phyloP scores from a whole-genome alignment of 1,140 invertebrate genomes.

The Bacillus rossius region DNA sequence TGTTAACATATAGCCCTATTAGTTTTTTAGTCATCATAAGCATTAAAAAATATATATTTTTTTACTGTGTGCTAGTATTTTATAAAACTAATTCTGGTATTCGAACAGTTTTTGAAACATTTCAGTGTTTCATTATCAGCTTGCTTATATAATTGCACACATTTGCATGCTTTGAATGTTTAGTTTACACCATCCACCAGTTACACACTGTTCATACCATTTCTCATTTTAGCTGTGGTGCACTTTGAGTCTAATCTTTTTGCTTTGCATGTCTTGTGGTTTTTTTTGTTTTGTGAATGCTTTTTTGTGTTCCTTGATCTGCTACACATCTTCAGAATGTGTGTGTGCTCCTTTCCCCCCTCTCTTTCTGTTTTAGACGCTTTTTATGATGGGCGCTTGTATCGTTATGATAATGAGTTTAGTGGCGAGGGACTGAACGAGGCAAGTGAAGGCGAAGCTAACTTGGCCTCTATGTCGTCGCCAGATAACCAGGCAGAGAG shows the following conservation, averaged over 20 bases:
- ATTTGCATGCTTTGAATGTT: too few relatives aligned
- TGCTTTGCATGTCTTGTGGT: conserved; percentile 8
- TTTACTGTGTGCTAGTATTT: too few relatives aligned
- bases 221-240: too few relatives aligned
- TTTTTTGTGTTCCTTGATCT: conserved; percentile 14
- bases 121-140: too few relatives aligned
- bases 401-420: conserved; percentile 37
- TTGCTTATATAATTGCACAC: too few relatives aligned
- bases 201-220: too few relatives aligned
- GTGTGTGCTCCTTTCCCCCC: conserved; percentile 16
- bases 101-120: too few relatives aligned
- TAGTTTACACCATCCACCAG: too few relatives aligned
- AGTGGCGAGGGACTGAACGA: conserved; percentile 22
- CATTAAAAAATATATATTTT: too few relatives aligned
- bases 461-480: conserved; percentile 24
- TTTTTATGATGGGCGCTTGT: conserved; percentile 40
- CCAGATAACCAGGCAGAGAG: conserved; percentile 16
- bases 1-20: too few relatives aligned
- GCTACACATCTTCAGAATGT: conserved; percentile 21
- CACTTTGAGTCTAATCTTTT: neutral
- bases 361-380: conserved; percentile 22
- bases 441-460: conserved; percentile 21
- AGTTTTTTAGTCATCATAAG: too few relatives aligned
- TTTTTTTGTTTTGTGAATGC: conserved; percentile 2
- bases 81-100: too few relatives aligned